Percentiles rank a stretch among this genome's conserved stretches.
Evolutionary conservation across 2,888 invertebrate species (phyloP).

Genomic region (Synergus japonicus): DNA sequence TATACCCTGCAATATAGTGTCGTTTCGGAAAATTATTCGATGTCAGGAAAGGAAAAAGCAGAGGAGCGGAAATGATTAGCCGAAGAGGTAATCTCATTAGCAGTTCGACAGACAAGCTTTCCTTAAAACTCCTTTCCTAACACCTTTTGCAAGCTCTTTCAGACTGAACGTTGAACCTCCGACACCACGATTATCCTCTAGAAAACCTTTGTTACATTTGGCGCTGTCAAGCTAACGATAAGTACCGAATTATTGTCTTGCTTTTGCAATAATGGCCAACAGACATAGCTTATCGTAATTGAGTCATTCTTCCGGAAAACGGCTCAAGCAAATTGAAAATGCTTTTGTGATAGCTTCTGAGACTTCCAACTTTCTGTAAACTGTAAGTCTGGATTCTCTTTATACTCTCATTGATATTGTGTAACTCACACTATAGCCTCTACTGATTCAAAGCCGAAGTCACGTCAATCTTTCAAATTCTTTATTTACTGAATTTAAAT

Average conservation of each 20-base stretch:
- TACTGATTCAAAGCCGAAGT: neutral
- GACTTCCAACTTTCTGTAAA: neutral
- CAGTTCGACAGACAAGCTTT: conserved; percentile 62
- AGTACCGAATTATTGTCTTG: neutral
- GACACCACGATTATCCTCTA: neutral
- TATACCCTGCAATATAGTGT: conserved; percentile 51
- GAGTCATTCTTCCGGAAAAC: neutral
- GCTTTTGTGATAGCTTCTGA: neutral
- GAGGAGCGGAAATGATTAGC: conserved; percentile 58
- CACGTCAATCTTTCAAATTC: neutral
- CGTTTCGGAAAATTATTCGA: conserved; percentile 66
- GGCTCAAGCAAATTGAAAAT: neutral
- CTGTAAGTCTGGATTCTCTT: neutral
- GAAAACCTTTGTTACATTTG: conserved; percentile 31
- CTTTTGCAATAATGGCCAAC: neutral
- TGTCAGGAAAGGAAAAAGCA: conserved; percentile 42
- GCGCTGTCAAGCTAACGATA: neutral
- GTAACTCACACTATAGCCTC: too few species aligned
- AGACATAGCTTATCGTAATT: neutral
- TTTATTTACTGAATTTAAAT: neutral
- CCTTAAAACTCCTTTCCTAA: conserved; percentile 54
- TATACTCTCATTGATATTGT: neutral
- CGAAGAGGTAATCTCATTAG: conserved; percentile 64
- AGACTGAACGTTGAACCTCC: neutral
- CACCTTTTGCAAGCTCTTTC: neutral